phyloP scores from a whole-genome alignment of 2,113 vertebrate species.

The Ranitomeya variabilis region DNA sequence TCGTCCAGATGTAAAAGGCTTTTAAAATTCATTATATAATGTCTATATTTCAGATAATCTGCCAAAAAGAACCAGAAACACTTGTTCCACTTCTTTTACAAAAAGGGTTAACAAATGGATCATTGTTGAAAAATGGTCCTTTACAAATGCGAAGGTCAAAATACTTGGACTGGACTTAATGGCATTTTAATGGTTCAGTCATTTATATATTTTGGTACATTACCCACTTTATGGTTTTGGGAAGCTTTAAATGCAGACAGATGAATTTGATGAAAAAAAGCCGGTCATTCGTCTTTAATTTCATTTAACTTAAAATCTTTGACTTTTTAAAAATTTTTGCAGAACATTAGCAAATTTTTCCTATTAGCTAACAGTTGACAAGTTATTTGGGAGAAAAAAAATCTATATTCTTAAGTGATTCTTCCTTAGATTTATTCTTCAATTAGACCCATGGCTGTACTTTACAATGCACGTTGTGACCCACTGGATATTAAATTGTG shows the following conservation, averaged over 20 bases:
- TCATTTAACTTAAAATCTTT: conserved; percentile 57
- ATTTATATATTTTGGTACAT: conserved; percentile 70
- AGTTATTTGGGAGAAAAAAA: conserved; percentile 63
- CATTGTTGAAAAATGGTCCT: neutral
- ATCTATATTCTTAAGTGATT: conserved; percentile 63
- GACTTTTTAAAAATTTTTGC: conserved; percentile 54
- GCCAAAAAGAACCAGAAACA: neutral
- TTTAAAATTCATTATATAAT: neutral
- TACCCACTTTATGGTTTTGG: conserved; percentile 74
- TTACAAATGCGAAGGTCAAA: conserved; percentile 66
- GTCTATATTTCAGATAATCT: neutral
- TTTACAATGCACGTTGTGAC: conserved; percentile 63
- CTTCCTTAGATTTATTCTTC: conserved; percentile 63
- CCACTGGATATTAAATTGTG: conserved; percentile 61
- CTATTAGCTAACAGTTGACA: conserved; percentile 55
- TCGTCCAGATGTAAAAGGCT: neutral
- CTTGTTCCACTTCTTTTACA: neutral
- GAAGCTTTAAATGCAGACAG: conserved; percentile 55
- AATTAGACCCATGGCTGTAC: conserved; percentile 61
- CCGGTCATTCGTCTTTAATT: conserved; percentile 61
- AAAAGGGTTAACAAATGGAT: neutral
- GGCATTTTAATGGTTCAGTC: conserved; percentile 70
- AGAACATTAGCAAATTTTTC: conserved; percentile 61
- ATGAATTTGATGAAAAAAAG: conserved; percentile 40
- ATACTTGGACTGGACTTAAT: conserved; percentile 64